Evolutionary conservation across 2,888 invertebrate species (phyloP).

Genomic region (Volucella inanis): DNA sequence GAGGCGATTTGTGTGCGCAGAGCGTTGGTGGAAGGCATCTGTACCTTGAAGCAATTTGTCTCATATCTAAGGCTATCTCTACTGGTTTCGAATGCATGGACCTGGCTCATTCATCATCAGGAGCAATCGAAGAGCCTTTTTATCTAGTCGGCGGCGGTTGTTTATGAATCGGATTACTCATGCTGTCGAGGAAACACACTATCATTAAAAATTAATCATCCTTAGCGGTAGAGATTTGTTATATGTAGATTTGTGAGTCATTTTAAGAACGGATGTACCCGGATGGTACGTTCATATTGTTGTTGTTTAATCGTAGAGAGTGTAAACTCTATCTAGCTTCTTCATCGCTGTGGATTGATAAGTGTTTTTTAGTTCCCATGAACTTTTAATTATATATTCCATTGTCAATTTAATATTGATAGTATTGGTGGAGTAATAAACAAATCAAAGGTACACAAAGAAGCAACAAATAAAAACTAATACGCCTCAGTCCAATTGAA

Average conservation of each 20-base stretch:
- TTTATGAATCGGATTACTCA: constrained; percentile 37
- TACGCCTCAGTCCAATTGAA: constrained; percentile 52
- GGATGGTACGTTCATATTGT: too few relatives aligned
- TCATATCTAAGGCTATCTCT: neutral
- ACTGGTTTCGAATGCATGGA: too few relatives aligned
- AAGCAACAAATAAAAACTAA: neutral
- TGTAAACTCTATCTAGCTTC: neutral
- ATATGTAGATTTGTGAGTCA: constrained; percentile 18
- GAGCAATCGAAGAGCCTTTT: neutral
- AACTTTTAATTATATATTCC: neutral
- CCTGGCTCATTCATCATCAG: constrained; percentile 3
- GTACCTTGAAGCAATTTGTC: neutral
- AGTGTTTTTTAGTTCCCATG: constrained; percentile 8
- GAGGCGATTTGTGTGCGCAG: neutral
- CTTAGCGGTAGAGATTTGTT: neutral
- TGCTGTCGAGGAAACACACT: constrained; percentile 11
- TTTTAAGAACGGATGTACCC: neutral
- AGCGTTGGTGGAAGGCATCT: neutral
- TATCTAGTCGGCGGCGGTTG: constrained; percentile 34
- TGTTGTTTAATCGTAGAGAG: too few relatives aligned
- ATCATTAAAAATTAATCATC: constrained; percentile 46
- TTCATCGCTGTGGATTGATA: constrained; percentile 1
- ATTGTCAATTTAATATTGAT: constrained; percentile 1
- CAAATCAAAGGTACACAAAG: constrained; percentile 8
- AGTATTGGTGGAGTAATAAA: constrained; percentile 21